These are phyloP conservation scores for Campoletis sonorensis DNA, from an alignment of 1,140 invertebrate genomes.

Conservation along the genomic window DNA sequence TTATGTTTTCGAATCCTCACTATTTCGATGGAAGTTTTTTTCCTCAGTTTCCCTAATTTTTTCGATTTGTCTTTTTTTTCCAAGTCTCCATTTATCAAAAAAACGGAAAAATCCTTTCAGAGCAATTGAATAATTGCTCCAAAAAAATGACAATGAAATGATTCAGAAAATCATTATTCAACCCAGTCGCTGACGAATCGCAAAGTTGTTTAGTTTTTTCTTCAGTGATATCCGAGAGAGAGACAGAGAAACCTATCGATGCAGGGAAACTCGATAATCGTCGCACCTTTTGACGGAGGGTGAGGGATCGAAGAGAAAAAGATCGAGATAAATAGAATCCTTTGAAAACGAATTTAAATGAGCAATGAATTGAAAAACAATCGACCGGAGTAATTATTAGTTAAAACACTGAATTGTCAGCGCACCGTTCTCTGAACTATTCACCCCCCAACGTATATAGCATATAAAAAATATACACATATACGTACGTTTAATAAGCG, in stretches of 20 bases:
- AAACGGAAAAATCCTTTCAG: too few species aligned
- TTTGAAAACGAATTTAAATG: neutral
- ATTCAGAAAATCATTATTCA: too few species aligned
- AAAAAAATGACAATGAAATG: too few species aligned
- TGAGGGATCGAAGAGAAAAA: neutral
- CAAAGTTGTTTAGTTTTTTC: neutral
- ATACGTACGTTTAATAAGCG: conserved; percentile 23
- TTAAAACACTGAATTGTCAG: neutral
- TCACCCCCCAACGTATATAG: neutral
- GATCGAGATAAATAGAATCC: neutral
- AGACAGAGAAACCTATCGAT: neutral
- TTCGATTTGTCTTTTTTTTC: too few species aligned
- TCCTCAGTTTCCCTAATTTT: too few species aligned
- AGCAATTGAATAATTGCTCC: too few species aligned
- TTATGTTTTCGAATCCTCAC: neutral
- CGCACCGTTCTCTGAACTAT: neutral
- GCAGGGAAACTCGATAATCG: neutral
- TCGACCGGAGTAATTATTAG: too few species aligned
- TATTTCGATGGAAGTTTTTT: too few species aligned
- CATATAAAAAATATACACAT: neutral
- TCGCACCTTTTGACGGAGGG: neutral
- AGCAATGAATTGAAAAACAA: neutral
- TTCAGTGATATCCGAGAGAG: neutral
- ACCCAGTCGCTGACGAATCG: neutral
- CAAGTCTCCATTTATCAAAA: too few species aligned